Base-by-base conservation (phyloP, 2,113 vertebrate species). In the Probosciger aterrimus region DNA sequence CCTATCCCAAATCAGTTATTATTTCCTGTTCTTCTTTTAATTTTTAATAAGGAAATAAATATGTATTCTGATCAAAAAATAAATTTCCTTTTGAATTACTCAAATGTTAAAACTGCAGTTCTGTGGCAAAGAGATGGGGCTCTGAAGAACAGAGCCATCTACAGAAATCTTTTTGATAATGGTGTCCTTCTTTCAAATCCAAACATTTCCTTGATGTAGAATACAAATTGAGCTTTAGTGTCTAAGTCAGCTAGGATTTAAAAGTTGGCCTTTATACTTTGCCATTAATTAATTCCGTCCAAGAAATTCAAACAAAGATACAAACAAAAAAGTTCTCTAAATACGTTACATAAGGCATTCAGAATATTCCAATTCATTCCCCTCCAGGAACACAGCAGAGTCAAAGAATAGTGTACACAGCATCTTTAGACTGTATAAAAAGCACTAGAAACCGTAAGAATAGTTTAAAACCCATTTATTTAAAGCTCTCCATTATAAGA, bases 301-400 rank as follows among this genome's bases (percentile, higher is more conserved):
- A 93, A 96, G 91, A 96, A 94, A 96, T 95, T 92, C 80, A 94
- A 93, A 97, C 95, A 97, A 97, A 97, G 97, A 93, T 89, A 85
- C 87, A 90, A 97, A 96, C 96, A 97, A 91, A 77, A 96, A 96
- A 96, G 94, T 96, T 94, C 92, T 94, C 94, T 97, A 96, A 97
- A 97, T 87, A 91, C 55, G 86, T 97, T 97, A 96, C 93, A 97
- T 97, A 97, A 97, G 97, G 86, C 97, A 96, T 97, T 97, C 95
- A 97, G 90, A 94, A 88, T 86, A 95, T 92, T 93, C 90, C 33
- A 4, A 96, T 97, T 97, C 95, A 96, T 96, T 96, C 93, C 95
- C 68, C 93, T 97, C 94, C 94, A 96, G 95, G 93, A 96, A 92
- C 78, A 93, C 91, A 94, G 93, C 92, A 83, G 95, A 96, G 92